Evolutionary conservation across 2,888 invertebrate genomes (phyloP).

Genomic region (Syrphus vitripennis): DNA sequence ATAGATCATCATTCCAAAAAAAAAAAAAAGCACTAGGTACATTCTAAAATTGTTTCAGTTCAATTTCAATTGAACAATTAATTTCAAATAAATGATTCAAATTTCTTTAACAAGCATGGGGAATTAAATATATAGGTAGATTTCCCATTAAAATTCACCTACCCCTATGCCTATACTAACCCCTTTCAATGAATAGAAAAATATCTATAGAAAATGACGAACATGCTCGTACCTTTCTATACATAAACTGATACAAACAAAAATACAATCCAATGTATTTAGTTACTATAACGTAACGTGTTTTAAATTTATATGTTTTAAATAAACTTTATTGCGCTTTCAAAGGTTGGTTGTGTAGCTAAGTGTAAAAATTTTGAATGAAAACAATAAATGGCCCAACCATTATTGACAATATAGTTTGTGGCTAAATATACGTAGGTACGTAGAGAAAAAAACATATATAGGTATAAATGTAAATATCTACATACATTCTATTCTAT

Average conservation of each 20-base stretch:
- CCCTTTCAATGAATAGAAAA: neutral
- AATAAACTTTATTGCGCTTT: neutral
- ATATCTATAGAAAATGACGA: neutral
- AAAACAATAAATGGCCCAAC: neutral
- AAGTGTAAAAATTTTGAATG: neutral
- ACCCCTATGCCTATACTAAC: too few species aligned
- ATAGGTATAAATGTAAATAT: neutral
- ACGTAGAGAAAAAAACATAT: too few species aligned
- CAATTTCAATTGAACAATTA: neutral
- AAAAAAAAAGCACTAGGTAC: too few species aligned
- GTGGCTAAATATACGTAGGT: neutral
- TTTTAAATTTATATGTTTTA: neutral
- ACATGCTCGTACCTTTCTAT: too few species aligned
- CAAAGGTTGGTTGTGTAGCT: neutral
- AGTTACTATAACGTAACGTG: neutral
- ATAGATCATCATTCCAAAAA: too few species aligned
- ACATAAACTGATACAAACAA: neutral
- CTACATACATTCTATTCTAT: neutral
- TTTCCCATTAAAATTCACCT: neutral
- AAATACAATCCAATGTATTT: neutral
- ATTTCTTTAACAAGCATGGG: neutral
- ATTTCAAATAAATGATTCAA: neutral
- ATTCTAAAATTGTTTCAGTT: neutral
- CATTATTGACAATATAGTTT: conserved; percentile 3
- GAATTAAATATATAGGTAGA: neutral